Evolutionary conservation across 1,140 invertebrate genomes (phyloP), one percentile per base, ranked within the genome.

Genomic region (Plodia interpunctella): DNA sequence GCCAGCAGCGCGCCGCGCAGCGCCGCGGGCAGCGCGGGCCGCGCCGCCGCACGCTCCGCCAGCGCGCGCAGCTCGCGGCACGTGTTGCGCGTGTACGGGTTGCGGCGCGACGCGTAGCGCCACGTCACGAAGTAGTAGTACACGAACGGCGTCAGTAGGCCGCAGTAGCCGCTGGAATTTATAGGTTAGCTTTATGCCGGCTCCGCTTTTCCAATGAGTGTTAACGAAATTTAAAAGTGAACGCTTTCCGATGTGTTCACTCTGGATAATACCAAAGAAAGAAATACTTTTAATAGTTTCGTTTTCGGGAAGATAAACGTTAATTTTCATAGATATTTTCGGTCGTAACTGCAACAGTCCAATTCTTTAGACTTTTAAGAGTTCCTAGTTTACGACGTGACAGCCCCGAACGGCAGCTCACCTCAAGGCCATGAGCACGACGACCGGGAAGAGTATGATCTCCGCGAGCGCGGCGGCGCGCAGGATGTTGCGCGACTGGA

Each of bases 41-140:
- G 92, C 49, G 79, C 82, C 10, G 93, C 93, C 17, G 92, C 69
- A 15, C 87, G 77, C 79, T 96, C 94, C 9, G 92, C 84, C 5
- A 91, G 76, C 49, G 93, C 76, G 38, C 95, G 91, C 57, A 97
- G 80, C 83, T 98, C 97, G 57, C 92, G 91, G 90, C 98, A 98
- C 81, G 97, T 94, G 67, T 95, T 96, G 64, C 97, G 94, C 19
- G 96, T 98, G 89, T 97, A 98, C 0, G 97, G 97, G 92, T 99
- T 99, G 72, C 98, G 94, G 59, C 96, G 93, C 5, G 97, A 99
- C 35, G 94, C 90, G 88, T 99, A 97, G 53, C 98, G 94, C 80
- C 80, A 85, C 49, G 93, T 93, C 60, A 99, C 90, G 88, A 99
- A 99, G 76, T 98, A 96, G 88, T 98, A 99, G 90, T 99, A 99